A percentile compares a stretch with the other conserved stretches of the same genome.
These are phyloP conservation scores for Acromyrmex echinatior DNA, from an alignment of 1,140 invertebrate species.

Conservation along the genomic window DNA sequence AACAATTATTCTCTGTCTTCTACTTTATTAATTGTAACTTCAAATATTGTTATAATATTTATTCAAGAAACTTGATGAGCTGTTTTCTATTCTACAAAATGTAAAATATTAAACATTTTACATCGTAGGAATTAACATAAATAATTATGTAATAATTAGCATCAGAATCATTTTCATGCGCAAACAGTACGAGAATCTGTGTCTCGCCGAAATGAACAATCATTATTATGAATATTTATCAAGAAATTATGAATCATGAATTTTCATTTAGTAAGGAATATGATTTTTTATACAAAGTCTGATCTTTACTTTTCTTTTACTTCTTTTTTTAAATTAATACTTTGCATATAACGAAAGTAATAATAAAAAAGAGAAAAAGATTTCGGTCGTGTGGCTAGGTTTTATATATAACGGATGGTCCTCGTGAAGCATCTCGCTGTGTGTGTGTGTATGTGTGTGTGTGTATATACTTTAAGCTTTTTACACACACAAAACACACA, in stretches of 20 bases:
- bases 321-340: not conserved
- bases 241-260: not conserved
- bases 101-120: constrained; percentile 33
- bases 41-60: not conserved
- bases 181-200: not conserved
- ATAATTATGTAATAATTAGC: constrained; percentile 14
- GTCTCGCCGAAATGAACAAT: not conserved
- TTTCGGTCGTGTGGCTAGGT: not conserved
- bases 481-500: not conserved
- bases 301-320: constrained; percentile 2
- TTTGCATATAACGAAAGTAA: constrained; percentile 6
- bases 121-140: constrained; percentile 23
- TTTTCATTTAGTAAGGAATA: constrained; percentile 1
- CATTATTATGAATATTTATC: not conserved
- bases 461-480: not conserved
- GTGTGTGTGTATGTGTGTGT: no score
- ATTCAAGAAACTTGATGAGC: not conserved
- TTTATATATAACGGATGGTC: not conserved
- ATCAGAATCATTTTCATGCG: constrained; percentile 16
- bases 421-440: not conserved
- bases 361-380: constrained; percentile 33
- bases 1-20: not conserved
- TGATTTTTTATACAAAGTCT: not conserved
- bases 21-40: constrained; percentile 24
- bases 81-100: constrained; percentile 37